Evolutionary conservation across 2,888 invertebrate species (phyloP), one percentile per base, ranked within the genome.

Genomic region (Andrena praecox): DNA sequence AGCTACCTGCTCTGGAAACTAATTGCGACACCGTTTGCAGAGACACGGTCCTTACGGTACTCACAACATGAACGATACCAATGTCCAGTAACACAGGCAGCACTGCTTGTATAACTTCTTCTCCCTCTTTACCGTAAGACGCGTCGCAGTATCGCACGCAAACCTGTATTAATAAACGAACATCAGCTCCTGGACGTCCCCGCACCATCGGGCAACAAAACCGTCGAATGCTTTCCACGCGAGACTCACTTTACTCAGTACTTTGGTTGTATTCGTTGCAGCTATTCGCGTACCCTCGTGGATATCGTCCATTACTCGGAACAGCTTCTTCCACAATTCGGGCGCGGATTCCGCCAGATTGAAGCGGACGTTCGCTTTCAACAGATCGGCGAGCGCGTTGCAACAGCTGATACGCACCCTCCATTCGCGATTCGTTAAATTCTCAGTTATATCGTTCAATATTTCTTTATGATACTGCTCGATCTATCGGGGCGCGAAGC

Each of bases 271-370:
- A 74, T 96, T 96, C 6, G 95, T 96, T 4, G 98, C 98, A 0
- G 97, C 96, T 80, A 96, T 94, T 67, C 98, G 94, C 0, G 98
- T 98, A 31, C 97, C 97, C 92, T 98, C 98, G 93, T 99, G 99
- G 88, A 98, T 97, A 93, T 99, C 99, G 93, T 99, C 99, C 97
- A 98, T 97, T 0, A 99, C 98, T 27, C 98, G 95, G 93, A 99
- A 98, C 82, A 98, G 94, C 91, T 97, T 97, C 48, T 95, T 95
- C 98, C 98, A 98, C 62, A 98, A 94, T 81, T 96, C 96, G 0
- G 94, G 90, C 24, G 90, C 92, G 59, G 82, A 91, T 85, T 91
- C 89, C 0, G 95, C 95, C 54, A 96, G 92, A 82, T 93, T 90
- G 31, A 94, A 91, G 33, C 91, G 88, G 52, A 91, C 92, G 76